Evolutionary conservation across 2,888 invertebrate genomes (phyloP).

Genomic region (Pharmacophagus antenor): DNA sequence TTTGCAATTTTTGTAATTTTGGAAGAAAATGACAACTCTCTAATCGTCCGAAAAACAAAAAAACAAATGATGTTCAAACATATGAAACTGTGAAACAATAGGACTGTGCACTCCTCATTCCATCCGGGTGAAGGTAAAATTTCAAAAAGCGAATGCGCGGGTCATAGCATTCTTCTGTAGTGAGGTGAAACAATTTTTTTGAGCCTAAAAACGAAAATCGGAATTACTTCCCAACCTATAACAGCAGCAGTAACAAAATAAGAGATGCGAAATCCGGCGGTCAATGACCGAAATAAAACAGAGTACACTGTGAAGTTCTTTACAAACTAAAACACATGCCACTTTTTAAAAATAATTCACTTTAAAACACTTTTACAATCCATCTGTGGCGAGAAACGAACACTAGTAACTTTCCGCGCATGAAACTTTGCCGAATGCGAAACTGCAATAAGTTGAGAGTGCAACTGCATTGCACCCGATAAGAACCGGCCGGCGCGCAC

Average conservation of each 20-base stretch:
- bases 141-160: conserved; percentile 77
- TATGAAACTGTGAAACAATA: conserved; percentile 80
- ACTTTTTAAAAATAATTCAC: conserved; percentile 67
- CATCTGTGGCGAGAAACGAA: conserved; percentile 53
- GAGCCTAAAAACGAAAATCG: conserved; percentile 68
- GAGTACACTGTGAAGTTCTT: conserved; percentile 69
- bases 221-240: conserved; percentile 55
- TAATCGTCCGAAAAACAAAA: conserved; percentile 81
- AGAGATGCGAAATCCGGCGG: conserved; percentile 77
- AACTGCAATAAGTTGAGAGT: conserved; percentile 81
- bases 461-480: conserved; percentile 81
- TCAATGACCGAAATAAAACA: conserved; percentile 81
- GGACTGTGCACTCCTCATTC: conserved; percentile 79
- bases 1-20: conserved; percentile 81
- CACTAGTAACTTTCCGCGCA: conserved; percentile 77
- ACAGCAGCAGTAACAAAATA: conserved; percentile 62
- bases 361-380: conserved; percentile 64
- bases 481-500: conserved; percentile 81
- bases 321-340: conserved; percentile 66
- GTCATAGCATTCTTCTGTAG: conserved; percentile 71
- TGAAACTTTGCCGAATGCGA: conserved; percentile 76
- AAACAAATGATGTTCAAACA: conserved; percentile 81
- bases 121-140: conserved; percentile 74
- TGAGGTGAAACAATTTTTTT: conserved; percentile 67
- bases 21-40: conserved; percentile 77